These are phyloP conservation scores for Andrena cerasifolii DNA, from an alignment of 1,140 invertebrate species.

Conservation along the genomic window DNA sequence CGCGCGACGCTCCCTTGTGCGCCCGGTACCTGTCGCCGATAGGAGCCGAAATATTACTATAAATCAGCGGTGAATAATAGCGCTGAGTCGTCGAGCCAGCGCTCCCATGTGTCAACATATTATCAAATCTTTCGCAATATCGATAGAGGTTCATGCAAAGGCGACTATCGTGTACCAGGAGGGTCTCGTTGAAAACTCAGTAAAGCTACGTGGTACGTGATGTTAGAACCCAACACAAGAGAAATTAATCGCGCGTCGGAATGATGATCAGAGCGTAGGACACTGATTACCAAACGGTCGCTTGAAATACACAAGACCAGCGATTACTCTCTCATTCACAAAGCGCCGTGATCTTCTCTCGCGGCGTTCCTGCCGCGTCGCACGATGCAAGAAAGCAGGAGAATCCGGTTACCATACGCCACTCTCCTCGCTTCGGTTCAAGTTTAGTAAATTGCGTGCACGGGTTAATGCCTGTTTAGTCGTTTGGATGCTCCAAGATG, in stretches of 20 bases:
- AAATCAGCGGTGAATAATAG: slow-evolving; percentile 41
- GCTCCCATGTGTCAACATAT: slow-evolving; percentile 20
- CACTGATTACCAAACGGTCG: slow-evolving; percentile 8
- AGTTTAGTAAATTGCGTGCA: slow-evolving; percentile 8
- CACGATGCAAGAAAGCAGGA: slow-evolving; percentile 54
- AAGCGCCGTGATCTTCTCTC: slow-evolving; percentile 9
- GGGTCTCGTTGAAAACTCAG: slow-evolving; percentile 63
- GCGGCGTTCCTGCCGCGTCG: slow-evolving; percentile 34
- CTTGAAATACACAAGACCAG: background rate
- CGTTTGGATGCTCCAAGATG: slow-evolving; percentile 7
- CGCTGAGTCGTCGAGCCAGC: slow-evolving; percentile 17
- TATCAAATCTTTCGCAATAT: slow-evolving; percentile 2
- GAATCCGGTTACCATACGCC: slow-evolving; percentile 1
- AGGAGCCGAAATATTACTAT: background rate
- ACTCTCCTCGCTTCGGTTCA: background rate
- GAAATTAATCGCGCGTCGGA: slow-evolving; percentile 11
- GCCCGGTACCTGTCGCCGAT: background rate
- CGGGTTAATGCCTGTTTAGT: background rate
- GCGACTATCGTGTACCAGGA: slow-evolving; percentile 70
- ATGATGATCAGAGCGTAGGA: slow-evolving; percentile 23
- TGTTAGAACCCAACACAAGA: slow-evolving; percentile 20
- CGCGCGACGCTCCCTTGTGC: background rate
- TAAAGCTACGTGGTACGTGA: slow-evolving; percentile 46
- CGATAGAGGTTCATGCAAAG: slow-evolving; percentile 73
- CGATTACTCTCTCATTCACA: background rate